Percentiles rank a stretch among this genome's conserved stretches.
Conservation (phyloP, 2,113 vertebrate species). For the Equus quagga region DNA sequence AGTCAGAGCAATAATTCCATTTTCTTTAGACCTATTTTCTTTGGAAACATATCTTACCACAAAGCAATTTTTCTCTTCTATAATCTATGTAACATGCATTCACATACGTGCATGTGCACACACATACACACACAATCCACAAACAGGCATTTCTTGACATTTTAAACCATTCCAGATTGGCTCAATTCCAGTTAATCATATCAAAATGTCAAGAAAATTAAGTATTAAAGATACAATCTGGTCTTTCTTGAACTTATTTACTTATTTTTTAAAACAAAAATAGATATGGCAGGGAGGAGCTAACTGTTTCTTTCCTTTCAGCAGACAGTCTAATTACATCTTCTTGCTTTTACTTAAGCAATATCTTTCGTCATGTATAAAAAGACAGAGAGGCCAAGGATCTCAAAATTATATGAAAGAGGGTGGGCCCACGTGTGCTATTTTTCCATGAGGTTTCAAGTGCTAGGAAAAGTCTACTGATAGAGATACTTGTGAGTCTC, state of each 20-base stretch:
- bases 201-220: conserved; percentile 75
- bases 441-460: not conserved
- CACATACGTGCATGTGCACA: not conserved
- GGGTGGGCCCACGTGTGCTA: not conserved
- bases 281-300: not conserved
- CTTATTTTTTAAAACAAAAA: conserved; percentile 48
- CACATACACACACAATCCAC: not conserved
- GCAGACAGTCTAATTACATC: not conserved
- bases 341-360: not conserved
- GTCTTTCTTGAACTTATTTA: conserved; percentile 68
- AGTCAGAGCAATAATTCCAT: not conserved
- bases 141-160: conserved; percentile 72
- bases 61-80: conserved; percentile 48
- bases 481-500: conserved; percentile 40
- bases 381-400: not conserved
- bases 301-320: not conserved
- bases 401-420: not conserved
- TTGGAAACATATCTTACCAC: not conserved
- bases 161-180: conserved; percentile 72
- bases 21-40: conserved; percentile 8
- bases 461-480: not conserved
- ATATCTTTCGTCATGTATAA: not conserved
- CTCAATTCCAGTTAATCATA: conserved; percentile 56
- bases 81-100: not conserved
- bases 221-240: conserved; percentile 65